Evolutionary conservation across 2,113 vertebrate genomes (phyloP).

Genomic region (zebrafish (Danio rerio)): GRCz12tu NC_133198.1:2994001-2994500

Average conservation of each 20-base stretch:
- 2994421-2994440: conserved; percentile 41
- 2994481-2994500: conserved; percentile 30
- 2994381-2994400: conserved; percentile 46
- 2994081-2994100: too few relatives aligned
- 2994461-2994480: conserved; percentile 1
- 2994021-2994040: too few relatives aligned
- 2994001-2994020: too few relatives aligned
- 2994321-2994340: not conserved
- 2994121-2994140: too few relatives aligned
- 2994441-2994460: conserved; percentile 38
- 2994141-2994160: too few relatives aligned
- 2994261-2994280: not conserved
- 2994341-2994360: conserved; percentile 17
- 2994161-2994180: too few relatives aligned
- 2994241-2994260: not conserved
- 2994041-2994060: too few relatives aligned
- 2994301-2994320: not conserved
- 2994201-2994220: not conserved
- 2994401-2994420: conserved; percentile 39
- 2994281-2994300: not conserved
- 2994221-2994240: not conserved
- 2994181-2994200: not conserved
- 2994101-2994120: too few relatives aligned
- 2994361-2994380: conserved; percentile 32
- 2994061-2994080: too few relatives aligned